These are phyloP conservation scores for Drepana arcuata DNA, from an alignment of 1,140 invertebrate species.

Conservation along the genomic window DNA sequence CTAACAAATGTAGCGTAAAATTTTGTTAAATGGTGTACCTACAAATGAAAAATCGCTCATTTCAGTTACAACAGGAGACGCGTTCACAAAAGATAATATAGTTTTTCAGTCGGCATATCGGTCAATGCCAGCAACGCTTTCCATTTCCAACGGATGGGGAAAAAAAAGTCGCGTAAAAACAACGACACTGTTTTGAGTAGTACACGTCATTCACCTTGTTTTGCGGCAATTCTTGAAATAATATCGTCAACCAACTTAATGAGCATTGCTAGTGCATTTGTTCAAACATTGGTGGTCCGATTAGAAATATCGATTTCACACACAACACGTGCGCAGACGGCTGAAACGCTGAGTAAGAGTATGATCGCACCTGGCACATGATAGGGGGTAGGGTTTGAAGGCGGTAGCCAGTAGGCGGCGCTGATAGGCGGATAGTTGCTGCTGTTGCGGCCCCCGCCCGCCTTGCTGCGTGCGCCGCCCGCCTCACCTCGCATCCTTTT, in stretches of 20 bases:
- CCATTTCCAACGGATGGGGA: slow-evolving; percentile 34
- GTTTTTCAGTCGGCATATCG: slow-evolving; percentile 47
- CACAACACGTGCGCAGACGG: slow-evolving; percentile 1
- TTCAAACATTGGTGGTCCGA: neutral
- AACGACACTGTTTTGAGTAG: neutral
- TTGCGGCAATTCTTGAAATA: neutral
- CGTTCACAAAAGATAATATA: slow-evolving; percentile 8
- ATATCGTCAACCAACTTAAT: neutral
- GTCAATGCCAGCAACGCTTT: slow-evolving; percentile 47
- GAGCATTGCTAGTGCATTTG: neutral
- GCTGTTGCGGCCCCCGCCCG: slow-evolving; percentile 38
- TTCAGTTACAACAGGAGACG: neutral
- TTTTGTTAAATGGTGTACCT: neutral
- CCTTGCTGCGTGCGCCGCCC: slow-evolving; percentile 55
- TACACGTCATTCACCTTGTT: neutral
- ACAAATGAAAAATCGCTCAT: neutral
- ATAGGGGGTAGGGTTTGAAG: slow-evolving; percentile 81
- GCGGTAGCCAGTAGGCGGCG: slow-evolving; percentile 84
- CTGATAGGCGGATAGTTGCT: slow-evolving; percentile 82
- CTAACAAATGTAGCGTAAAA: slow-evolving; percentile 6
- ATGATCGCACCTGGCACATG: slow-evolving; percentile 82
- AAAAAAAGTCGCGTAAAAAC: slow-evolving; percentile 11
- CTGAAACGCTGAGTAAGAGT: slow-evolving; percentile 6
- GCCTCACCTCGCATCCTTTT: slow-evolving; percentile 62
- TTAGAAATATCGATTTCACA: neutral